These are phyloP conservation scores for Hoplodrina blanda DNA, from an alignment of 2,888 invertebrate species.

Conservation along the genomic window DNA sequence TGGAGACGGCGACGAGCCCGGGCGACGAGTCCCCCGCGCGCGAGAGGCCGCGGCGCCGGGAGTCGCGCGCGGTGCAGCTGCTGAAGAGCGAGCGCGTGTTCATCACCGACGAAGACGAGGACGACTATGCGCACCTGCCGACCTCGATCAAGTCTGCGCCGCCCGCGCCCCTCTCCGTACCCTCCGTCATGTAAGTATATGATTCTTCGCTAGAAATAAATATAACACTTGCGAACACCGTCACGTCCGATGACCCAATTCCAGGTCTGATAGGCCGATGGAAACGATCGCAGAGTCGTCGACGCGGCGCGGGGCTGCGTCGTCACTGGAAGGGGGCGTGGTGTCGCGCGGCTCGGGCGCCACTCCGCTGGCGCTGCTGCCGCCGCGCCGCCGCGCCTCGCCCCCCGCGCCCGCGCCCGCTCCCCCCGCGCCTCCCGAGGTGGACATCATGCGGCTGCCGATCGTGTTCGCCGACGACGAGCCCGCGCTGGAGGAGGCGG, in stretches of 20 bases:
- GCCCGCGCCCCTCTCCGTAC: background rate
- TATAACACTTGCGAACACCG: background rate
- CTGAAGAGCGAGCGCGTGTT: background rate
- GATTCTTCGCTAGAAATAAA: too few relatives aligned
- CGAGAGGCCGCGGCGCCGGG: slow-evolving; percentile 25
- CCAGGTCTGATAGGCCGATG: slow-evolving; percentile 61
- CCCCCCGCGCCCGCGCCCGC: slow-evolving; percentile 45
- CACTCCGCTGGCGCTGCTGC: slow-evolving; percentile 74
- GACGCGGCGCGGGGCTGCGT: background rate
- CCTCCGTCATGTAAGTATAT: too few relatives aligned
- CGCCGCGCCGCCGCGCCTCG: slow-evolving; percentile 69
- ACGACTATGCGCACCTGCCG: slow-evolving; percentile 59
- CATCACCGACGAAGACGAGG: background rate
- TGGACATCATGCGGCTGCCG: slow-evolving; percentile 91
- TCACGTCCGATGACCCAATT: slow-evolving; percentile 1
- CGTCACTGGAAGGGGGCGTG: slow-evolving; percentile 48
- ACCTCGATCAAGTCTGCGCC: slow-evolving; percentile 16
- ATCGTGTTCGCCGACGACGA: slow-evolving; percentile 92
- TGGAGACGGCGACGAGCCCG: slow-evolving; percentile 63
- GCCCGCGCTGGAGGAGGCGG: slow-evolving; percentile 48
- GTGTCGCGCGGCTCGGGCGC: slow-evolving; percentile 75
- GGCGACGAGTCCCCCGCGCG: slow-evolving; percentile 14
- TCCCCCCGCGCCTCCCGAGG: slow-evolving; percentile 65
- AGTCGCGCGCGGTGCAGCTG: background rate
- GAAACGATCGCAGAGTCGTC: slow-evolving; percentile 68